phyloP scores from a whole-genome alignment of 2,888 invertebrate genomes.

The Cheilosia variabilis region DNA sequence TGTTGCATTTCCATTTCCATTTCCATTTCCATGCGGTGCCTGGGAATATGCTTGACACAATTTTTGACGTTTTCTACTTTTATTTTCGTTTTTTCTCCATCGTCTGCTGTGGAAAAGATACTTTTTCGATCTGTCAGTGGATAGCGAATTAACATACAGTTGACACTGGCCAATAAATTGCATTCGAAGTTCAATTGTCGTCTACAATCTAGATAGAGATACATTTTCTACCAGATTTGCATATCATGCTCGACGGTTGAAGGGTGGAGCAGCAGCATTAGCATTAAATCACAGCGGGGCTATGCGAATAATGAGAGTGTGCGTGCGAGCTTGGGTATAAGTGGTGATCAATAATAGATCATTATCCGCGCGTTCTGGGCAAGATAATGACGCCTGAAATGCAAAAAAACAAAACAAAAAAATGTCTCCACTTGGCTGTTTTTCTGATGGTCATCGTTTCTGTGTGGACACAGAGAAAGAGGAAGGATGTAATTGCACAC shows the following conservation, averaged over 20 bases:
- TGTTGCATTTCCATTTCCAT: constrained; percentile 33
- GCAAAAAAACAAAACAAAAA: constrained; percentile 2
- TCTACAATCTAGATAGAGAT: constrained; percentile 56
- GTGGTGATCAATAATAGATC: constrained; percentile 69
- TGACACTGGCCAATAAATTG: constrained; percentile 69
- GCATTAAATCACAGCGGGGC: constrained; percentile 23
- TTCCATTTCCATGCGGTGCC: constrained; percentile 51
- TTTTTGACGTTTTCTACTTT: constrained; percentile 43
- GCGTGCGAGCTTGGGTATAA: constrained; percentile 43
- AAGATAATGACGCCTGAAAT: constrained; percentile 37
- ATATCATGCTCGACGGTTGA: constrained; percentile 27
- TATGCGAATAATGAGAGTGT: constrained; percentile 23
- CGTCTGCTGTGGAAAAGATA: constrained; percentile 49
- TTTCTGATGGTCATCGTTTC: neutral
- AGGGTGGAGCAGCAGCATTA: constrained; percentile 37
- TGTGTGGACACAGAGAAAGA: neutral
- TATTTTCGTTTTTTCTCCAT: neutral
- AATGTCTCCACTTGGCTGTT: constrained; percentile 7
- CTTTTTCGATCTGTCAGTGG: constrained; percentile 64
- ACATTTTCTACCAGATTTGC: constrained; percentile 22
- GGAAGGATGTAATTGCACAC: constrained; percentile 63
- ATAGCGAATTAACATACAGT: constrained; percentile 60
- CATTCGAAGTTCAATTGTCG: constrained; percentile 71
- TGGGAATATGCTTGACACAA: constrained; percentile 75
- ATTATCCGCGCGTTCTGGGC: constrained; percentile 47